Base-by-base conservation (phyloP, 2,888 invertebrate species). In the Criorhina ranunculi region DNA sequence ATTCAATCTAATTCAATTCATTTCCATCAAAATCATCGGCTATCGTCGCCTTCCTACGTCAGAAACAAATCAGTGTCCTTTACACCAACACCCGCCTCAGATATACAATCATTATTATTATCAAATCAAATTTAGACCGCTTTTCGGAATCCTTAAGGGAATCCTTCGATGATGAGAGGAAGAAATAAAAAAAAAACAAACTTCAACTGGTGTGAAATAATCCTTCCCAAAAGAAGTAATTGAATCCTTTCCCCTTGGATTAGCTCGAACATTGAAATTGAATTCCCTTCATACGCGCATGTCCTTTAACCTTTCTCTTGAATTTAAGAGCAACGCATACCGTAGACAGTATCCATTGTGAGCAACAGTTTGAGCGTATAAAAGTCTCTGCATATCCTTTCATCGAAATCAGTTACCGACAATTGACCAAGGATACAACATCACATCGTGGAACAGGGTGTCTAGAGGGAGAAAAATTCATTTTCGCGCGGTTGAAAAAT, bases 291-390 rank as follows among this genome's bases (percentile, higher is more conserved):
- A 7, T 1, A 55, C 8, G 79, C 85, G 85, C 85, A 85, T 85
- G 85, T 60, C 70, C 62, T 69, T 70, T 49, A 33, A 9, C 9
- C 5, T 7, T 82, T 77, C 82, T 82, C 75, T 75, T 75, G n/a
- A 12, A 33, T 59, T 62, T 29, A 79, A 85, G 85, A 85, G 85
- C 57, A 59, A 9, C 12, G 6, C n/a, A 1, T 12, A 11, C 15
- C 37, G 9, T 35, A n/a, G 35, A 46, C 19, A 11, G 31, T 19
- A 19, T 35, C n/a, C 24, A 51, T 8, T 57, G 42, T 35, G 46
- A 69, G 75, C 85, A 85, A 85, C 85, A 85, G 79, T 79, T 80
- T 76, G 33, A 53, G 49, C 35, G 12, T 85, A 85, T 85, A 85
- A 80, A 85, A 79, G 85, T 8, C 53, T 33, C 49, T 33, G 57